Percentiles rank a stretch among this genome's conserved stretches.
Conservation (phyloP, 2,888 invertebrate species). For the Toxonevra muliebris region DNA sequence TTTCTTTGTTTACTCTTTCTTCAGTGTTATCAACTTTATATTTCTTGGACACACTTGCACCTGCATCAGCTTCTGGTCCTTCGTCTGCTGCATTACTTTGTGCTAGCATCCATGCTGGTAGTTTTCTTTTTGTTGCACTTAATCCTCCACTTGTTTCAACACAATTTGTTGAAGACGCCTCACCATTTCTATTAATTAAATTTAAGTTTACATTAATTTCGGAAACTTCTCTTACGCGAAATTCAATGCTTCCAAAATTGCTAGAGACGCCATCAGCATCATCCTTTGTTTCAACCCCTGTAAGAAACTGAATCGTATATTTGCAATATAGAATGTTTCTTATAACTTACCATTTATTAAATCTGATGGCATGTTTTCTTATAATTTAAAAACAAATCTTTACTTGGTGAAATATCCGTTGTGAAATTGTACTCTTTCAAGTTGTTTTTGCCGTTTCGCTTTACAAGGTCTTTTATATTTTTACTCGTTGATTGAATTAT, state of each 20-base stretch:
- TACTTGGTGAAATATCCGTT: no score
- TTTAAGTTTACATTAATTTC: conserved; percentile 23
- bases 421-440: no score
- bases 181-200: not conserved
- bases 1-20: not conserved
- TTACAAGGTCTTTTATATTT: no score
- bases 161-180: not conserved
- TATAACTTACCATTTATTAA: no score
- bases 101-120: conserved; percentile 13
- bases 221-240: conserved; percentile 8
- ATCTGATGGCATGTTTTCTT: no score
- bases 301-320: no score
- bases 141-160: not conserved
- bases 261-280: not conserved
- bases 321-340: no score
- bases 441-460: no score
- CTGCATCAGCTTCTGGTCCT: not conserved
- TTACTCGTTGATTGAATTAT: no score
- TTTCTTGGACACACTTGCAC: not conserved
- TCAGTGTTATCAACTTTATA: not conserved
- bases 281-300: no score
- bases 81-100: not conserved
- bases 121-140: conserved; percentile 5
- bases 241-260: not conserved
- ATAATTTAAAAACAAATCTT: no score